Evolutionary conservation across 2,113 vertebrate genomes (phyloP).

Genomic region (Trochalopteron elliotii): DNA sequence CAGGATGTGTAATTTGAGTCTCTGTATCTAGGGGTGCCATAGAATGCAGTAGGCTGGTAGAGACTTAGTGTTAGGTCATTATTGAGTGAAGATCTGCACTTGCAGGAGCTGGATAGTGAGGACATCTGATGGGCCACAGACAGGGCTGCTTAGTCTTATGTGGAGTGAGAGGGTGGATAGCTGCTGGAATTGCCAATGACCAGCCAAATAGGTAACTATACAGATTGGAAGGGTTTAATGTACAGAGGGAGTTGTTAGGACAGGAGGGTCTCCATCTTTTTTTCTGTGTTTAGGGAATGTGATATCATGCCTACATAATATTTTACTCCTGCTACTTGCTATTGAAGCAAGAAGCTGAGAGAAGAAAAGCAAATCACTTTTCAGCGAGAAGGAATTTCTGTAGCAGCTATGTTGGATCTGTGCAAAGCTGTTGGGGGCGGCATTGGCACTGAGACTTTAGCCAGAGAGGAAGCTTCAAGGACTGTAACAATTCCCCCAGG

Average conservation of each 20-base stretch:
- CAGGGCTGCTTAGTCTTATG: neutral
- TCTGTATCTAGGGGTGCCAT: neutral
- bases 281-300: neutral
- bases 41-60: neutral
- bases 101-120: neutral
- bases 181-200: neutral
- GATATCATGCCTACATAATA: neutral
- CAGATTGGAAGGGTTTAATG: neutral
- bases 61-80: neutral
- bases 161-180: neutral
- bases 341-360: neutral
- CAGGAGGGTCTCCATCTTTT: neutral
- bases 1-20: neutral
- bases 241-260: neutral
- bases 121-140: neutral
- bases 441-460: neutral
- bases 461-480: neutral
- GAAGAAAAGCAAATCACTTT: neutral
- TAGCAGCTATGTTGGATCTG: neutral
- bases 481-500: neutral
- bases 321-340: neutral
- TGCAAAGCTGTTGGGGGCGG: accelerated
- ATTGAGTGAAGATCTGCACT: neutral
- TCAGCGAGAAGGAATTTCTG: neutral
- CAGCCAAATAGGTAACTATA: neutral